phyloP scores from a whole-genome alignment of 2,113 vertebrate species.

The Dendrocopos noguchii region DNA sequence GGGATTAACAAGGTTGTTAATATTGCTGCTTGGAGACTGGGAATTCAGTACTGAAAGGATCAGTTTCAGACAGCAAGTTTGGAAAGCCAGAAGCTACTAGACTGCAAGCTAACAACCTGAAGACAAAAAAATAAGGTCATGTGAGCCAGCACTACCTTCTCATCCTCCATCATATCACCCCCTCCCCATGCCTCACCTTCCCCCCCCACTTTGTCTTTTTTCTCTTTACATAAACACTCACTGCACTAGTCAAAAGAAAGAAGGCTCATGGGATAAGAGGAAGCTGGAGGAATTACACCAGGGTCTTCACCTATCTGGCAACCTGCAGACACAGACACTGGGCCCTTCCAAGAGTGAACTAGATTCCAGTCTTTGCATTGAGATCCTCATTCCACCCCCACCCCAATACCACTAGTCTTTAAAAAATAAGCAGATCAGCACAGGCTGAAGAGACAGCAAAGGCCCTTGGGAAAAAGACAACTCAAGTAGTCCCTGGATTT shows the following conservation, averaged over 20 bases:
- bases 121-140: neutral
- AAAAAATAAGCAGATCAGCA: neutral
- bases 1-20: neutral
- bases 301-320: neutral
- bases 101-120: neutral
- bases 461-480: neutral
- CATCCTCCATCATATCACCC: too few relatives aligned
- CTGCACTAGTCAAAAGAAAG: neutral
- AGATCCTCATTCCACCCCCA: neutral
- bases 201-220: accelerated
- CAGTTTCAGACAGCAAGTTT: neutral
- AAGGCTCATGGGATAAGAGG: neutral
- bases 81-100: neutral
- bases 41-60: neutral
- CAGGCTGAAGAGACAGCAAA: neutral
- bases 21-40: neutral
- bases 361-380: neutral
- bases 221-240: neutral
- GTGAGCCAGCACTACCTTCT: neutral
- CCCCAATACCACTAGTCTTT: neutral
- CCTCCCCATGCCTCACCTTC: accelerated
- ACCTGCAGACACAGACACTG: neutral
- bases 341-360: neutral
- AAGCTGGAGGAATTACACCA: neutral
- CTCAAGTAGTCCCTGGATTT: neutral